phyloP scores from a whole-genome alignment of 2,888 invertebrate species.

The Himalopsyche japonica region DNA sequence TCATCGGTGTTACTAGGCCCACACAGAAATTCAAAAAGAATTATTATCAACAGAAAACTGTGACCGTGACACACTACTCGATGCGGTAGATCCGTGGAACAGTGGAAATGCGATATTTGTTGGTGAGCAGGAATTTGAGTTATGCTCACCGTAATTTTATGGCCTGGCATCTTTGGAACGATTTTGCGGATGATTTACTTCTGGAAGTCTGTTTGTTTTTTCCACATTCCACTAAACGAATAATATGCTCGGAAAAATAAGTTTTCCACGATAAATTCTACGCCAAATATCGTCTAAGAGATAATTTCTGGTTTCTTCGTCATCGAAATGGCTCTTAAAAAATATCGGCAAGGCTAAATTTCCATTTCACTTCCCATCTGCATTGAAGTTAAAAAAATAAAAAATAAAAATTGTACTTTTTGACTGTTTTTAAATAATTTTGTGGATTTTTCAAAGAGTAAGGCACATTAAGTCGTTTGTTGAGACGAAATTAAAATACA shows the following conservation, averaged over 20 bases:
- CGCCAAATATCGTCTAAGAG: background rate
- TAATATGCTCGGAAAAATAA: background rate
- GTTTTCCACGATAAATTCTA: background rate
- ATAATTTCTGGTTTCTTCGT: too few species aligned
- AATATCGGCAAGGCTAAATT: too few species aligned
- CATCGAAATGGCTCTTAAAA: too few species aligned
- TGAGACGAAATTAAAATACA: too few species aligned
- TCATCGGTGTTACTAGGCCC: background rate
- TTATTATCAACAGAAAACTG: background rate
- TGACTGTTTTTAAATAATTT: too few species aligned
- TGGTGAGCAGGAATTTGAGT: conserved; percentile 10
- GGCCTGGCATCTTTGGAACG: conserved; percentile 18
- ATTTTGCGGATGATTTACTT: conserved; percentile 26
- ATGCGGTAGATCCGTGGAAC: background rate
- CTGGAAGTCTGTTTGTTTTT: conserved; percentile 23
- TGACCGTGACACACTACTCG: background rate
- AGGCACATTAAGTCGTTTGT: too few species aligned
- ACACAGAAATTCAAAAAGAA: background rate
- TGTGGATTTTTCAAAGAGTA: too few species aligned
- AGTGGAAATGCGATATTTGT: background rate
- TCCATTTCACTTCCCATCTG: too few species aligned
- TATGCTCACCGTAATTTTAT: conserved; percentile 28
- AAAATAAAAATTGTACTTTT: too few species aligned
- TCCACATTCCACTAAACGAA: conserved; percentile 26
- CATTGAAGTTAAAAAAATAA: too few species aligned